Percentiles rank a stretch among this genome's conserved stretches.
These are phyloP conservation scores for Prolemur simus DNA, from an alignment of 2,113 vertebrate genomes.

Conservation along the genomic window DNA sequence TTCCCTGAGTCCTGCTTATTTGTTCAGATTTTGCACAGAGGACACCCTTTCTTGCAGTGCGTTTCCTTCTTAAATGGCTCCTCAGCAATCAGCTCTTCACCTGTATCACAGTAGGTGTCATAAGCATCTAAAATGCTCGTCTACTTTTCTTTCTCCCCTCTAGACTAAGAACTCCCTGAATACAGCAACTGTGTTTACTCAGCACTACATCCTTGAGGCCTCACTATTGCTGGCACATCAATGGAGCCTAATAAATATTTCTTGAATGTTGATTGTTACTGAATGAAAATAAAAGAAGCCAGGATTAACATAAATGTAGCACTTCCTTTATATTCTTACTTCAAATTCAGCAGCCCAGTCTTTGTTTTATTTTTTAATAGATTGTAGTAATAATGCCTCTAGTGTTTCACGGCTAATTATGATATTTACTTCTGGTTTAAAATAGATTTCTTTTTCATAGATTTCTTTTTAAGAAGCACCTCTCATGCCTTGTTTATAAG, in stretches of 20 bases:
- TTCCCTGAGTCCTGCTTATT: neutral
- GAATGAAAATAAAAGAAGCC: neutral
- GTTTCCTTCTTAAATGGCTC: neutral
- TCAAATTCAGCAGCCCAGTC: neutral
- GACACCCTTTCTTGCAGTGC: neutral
- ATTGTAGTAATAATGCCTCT: neutral
- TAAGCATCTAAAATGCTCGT: neutral
- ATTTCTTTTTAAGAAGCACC: constrained; percentile 16
- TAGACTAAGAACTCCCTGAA: neutral
- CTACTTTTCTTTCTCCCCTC: neutral
- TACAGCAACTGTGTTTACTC: neutral
- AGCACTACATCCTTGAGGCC: neutral
- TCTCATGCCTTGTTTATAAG: neutral
- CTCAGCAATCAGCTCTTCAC: neutral
- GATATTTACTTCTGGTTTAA: constrained; percentile 23
- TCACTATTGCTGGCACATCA: neutral
- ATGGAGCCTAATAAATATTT: neutral
- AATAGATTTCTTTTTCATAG: neutral
- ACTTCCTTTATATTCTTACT: constrained; percentile 14
- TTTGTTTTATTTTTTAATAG: constrained; percentile 33
- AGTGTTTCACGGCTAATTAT: neutral
- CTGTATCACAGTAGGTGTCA: neutral
- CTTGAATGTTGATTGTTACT: constrained; percentile 9
- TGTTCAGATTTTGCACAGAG: neutral
- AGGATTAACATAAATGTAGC: neutral